Evolutionary conservation across 2,888 invertebrate species (phyloP), one percentile per base, ranked within the genome.

Genomic region (Endomychus coccineus): DNA sequence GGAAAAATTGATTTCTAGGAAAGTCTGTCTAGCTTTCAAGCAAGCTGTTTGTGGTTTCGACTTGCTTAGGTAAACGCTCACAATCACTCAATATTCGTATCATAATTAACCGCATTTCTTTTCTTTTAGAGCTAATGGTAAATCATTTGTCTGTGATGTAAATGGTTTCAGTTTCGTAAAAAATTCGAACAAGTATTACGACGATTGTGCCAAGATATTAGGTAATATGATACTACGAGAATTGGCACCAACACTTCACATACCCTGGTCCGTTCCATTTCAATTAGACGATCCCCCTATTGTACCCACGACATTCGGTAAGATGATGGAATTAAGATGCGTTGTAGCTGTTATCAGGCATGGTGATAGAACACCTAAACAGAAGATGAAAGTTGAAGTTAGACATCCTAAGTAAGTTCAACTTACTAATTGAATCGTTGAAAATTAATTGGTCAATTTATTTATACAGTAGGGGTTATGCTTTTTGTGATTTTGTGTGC

Each of bases 161-260:
- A 99, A 99, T 68, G 98, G 98, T 0, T 99, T 99, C 67, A 97
- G 96, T 60, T 99, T 99, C 68, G 98, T 99, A 15, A 99, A 99
- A 66, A 98, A 96, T 64, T 97, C 97, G 0, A 91, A 91, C 65
- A 99, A 99, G 62, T 99, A 99, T 70, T 99, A 99, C 62, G 98
- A 99, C 66, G 98, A 99, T 61, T 97, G 96, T 66, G 96, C 97
- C 13, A 94, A 96, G 70, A 97, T 99, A 43, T 71, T 95, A 49
- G 95, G 95, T 10, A 97, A 98, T 62, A 96, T 96, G 91, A 94
- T 98, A 42, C 69, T 98, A 39, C 70, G 96, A 37, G 89, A 95
- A 60, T 68, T 98, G 43, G 95, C 97, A 3, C 95, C 95, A 0
- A 91, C 91, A 4, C 69, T 96, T 38, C 94, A 92, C 64, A 96